These are phyloP conservation scores for Magallana angulata DNA, from an alignment of 1,140 invertebrate genomes.

Conservation along the genomic window DNA sequence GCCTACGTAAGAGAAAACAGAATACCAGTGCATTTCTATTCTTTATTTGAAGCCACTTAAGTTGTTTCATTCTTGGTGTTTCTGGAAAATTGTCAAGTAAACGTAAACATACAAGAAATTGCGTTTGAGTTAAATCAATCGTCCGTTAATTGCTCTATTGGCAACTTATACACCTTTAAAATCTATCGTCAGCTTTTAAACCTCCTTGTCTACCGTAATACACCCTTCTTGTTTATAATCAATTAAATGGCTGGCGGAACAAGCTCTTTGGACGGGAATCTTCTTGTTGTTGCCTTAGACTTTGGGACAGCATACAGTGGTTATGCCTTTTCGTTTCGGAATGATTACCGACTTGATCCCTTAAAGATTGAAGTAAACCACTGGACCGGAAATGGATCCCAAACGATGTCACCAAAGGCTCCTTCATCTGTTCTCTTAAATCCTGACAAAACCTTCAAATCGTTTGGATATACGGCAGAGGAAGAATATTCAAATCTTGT, in stretches of 20 bases:
- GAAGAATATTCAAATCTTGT: slow-evolving; percentile 7
- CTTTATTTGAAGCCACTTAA: slow-evolving; percentile 84
- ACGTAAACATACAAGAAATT: too few relatives aligned
- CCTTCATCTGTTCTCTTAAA: slow-evolving; percentile 56
- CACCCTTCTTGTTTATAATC: too few relatives aligned
- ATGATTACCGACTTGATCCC: slow-evolving; percentile 53
- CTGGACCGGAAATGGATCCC: slow-evolving; percentile 60
- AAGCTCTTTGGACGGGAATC: not conserved
- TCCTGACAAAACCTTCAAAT: slow-evolving; percentile 53
- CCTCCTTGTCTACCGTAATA: too few relatives aligned
- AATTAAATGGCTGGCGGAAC: not conserved
- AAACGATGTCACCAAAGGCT: slow-evolving; percentile 69
- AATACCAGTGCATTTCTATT: slow-evolving; percentile 80
- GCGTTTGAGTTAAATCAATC: too few relatives aligned
- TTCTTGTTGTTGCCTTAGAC: slow-evolving; percentile 67
- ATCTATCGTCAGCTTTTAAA: too few relatives aligned
- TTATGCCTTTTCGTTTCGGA: slow-evolving; percentile 57
- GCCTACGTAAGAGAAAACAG: too few relatives aligned
- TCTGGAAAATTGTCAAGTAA: too few relatives aligned
- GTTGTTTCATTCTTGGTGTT: slow-evolving; percentile 82
- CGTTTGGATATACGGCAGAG: slow-evolving; percentile 58
- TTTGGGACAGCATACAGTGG: slow-evolving; percentile 61
- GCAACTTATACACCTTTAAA: too few relatives aligned
- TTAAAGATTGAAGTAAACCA: slow-evolving; percentile 51
- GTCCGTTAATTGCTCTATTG: too few relatives aligned